These are phyloP conservation scores for Tiliacea aurago DNA, from an alignment of 2,888 invertebrate species.

Conservation along the genomic window DNA sequence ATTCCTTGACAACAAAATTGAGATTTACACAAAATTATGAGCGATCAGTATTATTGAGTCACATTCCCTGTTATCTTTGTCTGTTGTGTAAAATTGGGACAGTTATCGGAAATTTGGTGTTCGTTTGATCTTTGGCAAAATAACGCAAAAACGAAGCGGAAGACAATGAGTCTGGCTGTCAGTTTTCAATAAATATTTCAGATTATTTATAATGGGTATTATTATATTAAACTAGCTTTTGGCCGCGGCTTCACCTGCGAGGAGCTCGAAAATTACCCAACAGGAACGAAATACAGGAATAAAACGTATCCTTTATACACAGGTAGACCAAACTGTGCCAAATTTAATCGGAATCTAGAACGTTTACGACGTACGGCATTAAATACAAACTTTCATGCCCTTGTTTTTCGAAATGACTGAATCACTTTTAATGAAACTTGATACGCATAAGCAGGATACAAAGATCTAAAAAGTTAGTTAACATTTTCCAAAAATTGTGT, in stretches of 20 bases:
- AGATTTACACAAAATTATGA: neutral
- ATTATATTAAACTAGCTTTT: neutral
- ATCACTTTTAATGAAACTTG: too few species aligned
- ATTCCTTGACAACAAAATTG: neutral
- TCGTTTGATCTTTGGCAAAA: neutral
- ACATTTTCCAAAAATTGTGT: too few species aligned
- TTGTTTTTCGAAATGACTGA: too few species aligned
- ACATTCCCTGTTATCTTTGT: neutral
- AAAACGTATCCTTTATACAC: neutral
- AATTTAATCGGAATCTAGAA: neutral
- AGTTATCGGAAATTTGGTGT: neutral
- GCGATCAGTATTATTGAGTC: neutral
- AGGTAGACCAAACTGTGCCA: neutral
- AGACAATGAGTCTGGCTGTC: neutral
- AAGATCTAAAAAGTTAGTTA: too few species aligned
- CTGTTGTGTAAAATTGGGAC: neutral
- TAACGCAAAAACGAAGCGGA: neutral
- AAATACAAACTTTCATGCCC: too few species aligned
- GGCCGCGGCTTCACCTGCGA: neutral
- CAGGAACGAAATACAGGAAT: neutral
- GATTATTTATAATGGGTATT: neutral
- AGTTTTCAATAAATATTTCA: neutral
- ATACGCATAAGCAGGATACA: too few species aligned
- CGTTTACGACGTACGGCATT: too few species aligned
- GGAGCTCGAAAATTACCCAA: neutral